A percentile compares a stretch with the other conserved stretches of the same genome.
Evolutionary conservation across 2,888 invertebrate genomes (phyloP).

Genomic region (Ellobium chinense): DNA sequence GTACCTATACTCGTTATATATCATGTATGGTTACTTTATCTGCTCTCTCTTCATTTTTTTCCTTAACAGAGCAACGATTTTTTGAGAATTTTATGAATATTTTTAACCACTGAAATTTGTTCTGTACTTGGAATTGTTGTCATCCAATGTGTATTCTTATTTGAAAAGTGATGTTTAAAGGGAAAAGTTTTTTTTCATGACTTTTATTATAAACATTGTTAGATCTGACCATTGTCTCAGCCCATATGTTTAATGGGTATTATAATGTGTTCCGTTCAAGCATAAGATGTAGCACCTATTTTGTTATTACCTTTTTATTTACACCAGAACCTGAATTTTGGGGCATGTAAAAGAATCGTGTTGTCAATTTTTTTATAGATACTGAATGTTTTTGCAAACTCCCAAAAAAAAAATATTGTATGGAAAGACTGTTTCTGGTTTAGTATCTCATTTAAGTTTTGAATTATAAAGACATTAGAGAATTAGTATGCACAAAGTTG

Average conservation of each 20-base stretch:
- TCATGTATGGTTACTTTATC: background rate
- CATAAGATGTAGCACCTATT: background rate
- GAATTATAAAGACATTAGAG: too few species aligned
- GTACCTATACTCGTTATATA: constrained; percentile 19
- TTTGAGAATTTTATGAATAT: background rate
- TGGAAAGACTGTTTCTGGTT: too few species aligned
- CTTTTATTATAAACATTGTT: background rate
- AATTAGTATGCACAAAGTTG: too few species aligned
- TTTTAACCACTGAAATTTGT: background rate
- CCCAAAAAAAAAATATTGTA: too few species aligned
- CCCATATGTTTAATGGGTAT: background rate
- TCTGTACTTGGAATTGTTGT: constrained; percentile 3
- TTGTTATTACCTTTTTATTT: too few species aligned
- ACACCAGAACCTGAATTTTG: too few species aligned
- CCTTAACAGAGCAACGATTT: constrained; percentile 24
- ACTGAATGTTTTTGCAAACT: too few species aligned
- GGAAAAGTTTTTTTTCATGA: background rate
- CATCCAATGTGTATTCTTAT: background rate
- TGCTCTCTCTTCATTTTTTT: constrained; percentile 30
- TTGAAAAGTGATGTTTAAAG: background rate
- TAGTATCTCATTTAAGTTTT: too few species aligned
- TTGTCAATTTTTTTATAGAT: too few species aligned
- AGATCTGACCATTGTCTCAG: background rate
- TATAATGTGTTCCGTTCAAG: background rate
- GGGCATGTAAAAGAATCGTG: too few species aligned